Conservation (phyloP, 2,888 invertebrate species). For the Chrysotoxum bicinctum region DNA sequence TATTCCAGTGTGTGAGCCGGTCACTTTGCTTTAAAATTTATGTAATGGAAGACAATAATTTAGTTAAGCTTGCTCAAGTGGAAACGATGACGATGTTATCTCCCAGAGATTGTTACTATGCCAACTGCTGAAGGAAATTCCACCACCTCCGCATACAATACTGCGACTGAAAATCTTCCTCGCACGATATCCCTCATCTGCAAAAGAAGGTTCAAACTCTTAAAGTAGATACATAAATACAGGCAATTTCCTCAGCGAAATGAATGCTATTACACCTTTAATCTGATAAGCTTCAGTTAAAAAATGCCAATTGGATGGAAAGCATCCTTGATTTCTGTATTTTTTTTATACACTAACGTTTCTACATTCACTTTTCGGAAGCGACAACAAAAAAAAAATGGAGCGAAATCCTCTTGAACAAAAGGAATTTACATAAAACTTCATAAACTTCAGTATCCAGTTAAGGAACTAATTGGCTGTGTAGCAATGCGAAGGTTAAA, state of each 20-base stretch:
- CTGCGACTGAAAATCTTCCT: slow-evolving; percentile 9
- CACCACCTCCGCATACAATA: not conserved
- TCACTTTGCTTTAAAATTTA: slow-evolving; percentile 67
- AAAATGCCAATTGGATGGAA: slow-evolving; percentile 22
- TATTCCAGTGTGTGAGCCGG: slow-evolving; percentile 41
- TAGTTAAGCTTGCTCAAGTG: slow-evolving; percentile 54
- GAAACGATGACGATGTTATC: slow-evolving; percentile 50
- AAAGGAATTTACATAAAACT: slow-evolving; percentile 59
- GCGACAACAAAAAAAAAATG: not conserved
- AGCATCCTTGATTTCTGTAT: slow-evolving; percentile 15
- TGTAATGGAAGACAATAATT: slow-evolving; percentile 65
- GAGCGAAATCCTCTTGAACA: slow-evolving; percentile 8
- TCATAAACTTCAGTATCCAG: slow-evolving; percentile 57
- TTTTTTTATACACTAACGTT: not conserved
- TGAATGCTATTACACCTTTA: slow-evolving; percentile 24
- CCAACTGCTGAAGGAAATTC: slow-evolving; percentile 34
- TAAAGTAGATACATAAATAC: slow-evolving; percentile 40
- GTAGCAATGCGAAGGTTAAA: slow-evolving; percentile 65
- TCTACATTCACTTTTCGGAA: not conserved
- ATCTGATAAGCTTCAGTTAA: slow-evolving; percentile 25
- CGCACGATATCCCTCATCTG: slow-evolving; percentile 12
- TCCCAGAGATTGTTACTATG: slow-evolving; percentile 31
- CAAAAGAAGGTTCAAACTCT: slow-evolving; percentile 18
- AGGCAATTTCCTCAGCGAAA: slow-evolving; percentile 17
- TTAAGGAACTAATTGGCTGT: slow-evolving; percentile 61